These are phyloP conservation scores for Sitodiplosis mosellana DNA, from an alignment of 1,140 invertebrate species.

Conservation along the genomic window DNA sequence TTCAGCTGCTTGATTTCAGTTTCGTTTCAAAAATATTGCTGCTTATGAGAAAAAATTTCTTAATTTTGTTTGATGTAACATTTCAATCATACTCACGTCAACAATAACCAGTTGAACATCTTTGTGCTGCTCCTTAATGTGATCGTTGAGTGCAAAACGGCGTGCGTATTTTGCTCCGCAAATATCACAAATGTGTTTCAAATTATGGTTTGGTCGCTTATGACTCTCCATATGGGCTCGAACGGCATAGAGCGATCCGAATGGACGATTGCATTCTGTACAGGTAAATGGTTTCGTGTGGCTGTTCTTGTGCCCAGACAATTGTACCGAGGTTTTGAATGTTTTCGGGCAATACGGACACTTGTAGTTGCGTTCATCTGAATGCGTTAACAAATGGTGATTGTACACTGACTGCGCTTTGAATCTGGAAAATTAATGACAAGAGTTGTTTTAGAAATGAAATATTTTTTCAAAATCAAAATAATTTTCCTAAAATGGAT, in stretches of 20 bases:
- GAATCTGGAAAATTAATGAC: slow-evolving; percentile 38
- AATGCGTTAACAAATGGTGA: slow-evolving; percentile 51
- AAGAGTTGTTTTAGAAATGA: too few relatives aligned
- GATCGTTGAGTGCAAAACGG: slow-evolving; percentile 47
- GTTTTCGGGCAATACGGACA: slow-evolving; percentile 54
- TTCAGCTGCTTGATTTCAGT: slow-evolving; percentile 9
- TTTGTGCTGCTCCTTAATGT: slow-evolving; percentile 39
- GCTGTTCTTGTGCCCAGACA: slow-evolving; percentile 55
- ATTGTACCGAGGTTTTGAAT: slow-evolving; percentile 54
- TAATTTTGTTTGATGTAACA: background rate
- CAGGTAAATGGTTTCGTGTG: slow-evolving; percentile 59
- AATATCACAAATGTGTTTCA: slow-evolving; percentile 46
- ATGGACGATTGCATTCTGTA: slow-evolving; percentile 48
- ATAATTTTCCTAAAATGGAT: too few relatives aligned
- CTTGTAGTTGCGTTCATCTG: slow-evolving; percentile 45
- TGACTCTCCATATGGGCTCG: slow-evolving; percentile 51
- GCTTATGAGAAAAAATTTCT: background rate
- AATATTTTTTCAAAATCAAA: too few relatives aligned
- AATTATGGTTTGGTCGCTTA: slow-evolving; percentile 32
- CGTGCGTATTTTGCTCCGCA: slow-evolving; percentile 56
- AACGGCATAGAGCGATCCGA: slow-evolving; percentile 51
- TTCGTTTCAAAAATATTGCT: slow-evolving; percentile 5
- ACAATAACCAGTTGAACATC: slow-evolving; percentile 10
- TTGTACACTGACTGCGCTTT: slow-evolving; percentile 56
- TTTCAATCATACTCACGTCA: slow-evolving; percentile 1